Evolutionary conservation across 2,888 invertebrate species (phyloP).

Genomic region (Pilophorus perplexus): DNA sequence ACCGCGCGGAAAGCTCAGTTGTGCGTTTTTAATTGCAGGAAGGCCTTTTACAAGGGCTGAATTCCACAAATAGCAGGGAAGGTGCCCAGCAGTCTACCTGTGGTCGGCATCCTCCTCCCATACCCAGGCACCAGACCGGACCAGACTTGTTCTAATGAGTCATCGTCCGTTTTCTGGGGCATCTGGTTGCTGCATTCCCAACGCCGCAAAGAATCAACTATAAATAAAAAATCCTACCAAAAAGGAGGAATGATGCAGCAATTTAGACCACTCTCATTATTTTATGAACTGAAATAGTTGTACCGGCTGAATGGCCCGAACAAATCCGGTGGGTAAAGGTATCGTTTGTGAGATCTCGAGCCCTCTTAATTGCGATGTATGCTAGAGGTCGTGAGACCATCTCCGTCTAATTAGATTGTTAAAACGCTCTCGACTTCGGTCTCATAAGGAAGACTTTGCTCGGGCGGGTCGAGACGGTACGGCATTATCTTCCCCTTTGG

Average conservation of each 20-base stretch:
- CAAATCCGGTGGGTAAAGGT: background rate
- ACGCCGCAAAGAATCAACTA: too few relatives aligned
- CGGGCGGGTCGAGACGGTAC: conserved; percentile 6
- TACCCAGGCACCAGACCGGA: background rate
- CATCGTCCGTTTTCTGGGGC: too few relatives aligned
- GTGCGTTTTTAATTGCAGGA: conserved; percentile 11
- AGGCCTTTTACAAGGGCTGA: background rate
- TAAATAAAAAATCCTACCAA: too few relatives aligned
- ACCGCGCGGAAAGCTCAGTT: too few relatives aligned
- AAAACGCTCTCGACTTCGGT: conserved; percentile 26
- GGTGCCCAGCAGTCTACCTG: conserved; percentile 22
- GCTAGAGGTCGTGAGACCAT: conserved; percentile 34
- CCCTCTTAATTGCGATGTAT: conserved; percentile 40
- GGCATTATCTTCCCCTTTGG: conserved; percentile 16
- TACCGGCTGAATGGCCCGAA: background rate
- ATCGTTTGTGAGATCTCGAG: conserved; percentile 37
- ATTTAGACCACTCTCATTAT: too few relatives aligned
- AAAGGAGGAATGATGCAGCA: too few relatives aligned
- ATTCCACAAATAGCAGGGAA: conserved; percentile 6
- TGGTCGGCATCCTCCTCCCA: background rate
- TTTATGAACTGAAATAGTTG: background rate
- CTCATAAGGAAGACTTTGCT: conserved; percentile 7
- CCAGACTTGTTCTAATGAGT: conserved; percentile 19
- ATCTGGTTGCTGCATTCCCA: too few relatives aligned
- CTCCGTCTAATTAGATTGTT: conserved; percentile 40